Evolutionary conservation across 2,888 invertebrate species (phyloP).

Genomic region (Ceramica pisi): DNA sequence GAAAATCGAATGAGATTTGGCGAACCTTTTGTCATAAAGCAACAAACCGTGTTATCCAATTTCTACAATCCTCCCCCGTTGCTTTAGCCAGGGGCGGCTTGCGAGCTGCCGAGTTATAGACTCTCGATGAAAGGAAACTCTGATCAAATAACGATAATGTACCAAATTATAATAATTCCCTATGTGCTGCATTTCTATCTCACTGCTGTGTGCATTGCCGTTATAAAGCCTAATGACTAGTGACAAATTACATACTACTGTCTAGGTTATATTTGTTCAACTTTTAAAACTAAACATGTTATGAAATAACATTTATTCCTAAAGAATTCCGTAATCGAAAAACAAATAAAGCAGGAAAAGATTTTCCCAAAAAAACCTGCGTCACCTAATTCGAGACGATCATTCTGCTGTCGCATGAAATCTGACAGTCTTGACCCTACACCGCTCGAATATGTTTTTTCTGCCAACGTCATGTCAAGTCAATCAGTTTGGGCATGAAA

Average conservation of each 20-base stretch:
- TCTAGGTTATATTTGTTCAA: neutral
- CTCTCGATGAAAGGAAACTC: conserved; percentile 70
- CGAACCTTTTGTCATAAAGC: conserved; percentile 74
- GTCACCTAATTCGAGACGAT: conserved; percentile 38
- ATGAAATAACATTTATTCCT: neutral
- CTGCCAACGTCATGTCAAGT: conserved; percentile 70
- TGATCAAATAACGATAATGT: conserved; percentile 68
- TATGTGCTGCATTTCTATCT: conserved; percentile 29
- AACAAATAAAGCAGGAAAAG: neutral
- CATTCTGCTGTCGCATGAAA: conserved; percentile 51
- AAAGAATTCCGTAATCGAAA: neutral
- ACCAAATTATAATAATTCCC: conserved; percentile 39
- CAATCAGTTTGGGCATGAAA: conserved; percentile 76
- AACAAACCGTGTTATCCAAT: conserved; percentile 80
- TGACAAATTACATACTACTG: neutral
- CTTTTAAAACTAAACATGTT: neutral
- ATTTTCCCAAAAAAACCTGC: conserved; percentile 15
- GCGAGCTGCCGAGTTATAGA: conserved; percentile 51
- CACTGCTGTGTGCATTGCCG: neutral
- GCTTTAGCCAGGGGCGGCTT: conserved; percentile 63
- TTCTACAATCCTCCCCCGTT: conserved; percentile 75
- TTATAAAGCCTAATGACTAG: neutral
- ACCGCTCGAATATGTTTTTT: conserved; percentile 60
- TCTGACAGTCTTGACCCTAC: conserved; percentile 57
- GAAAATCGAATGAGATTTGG: conserved; percentile 69